Base-by-base conservation (phyloP, 2,113 vertebrate genomes). In the Galemys pyrenaicus region DNA sequence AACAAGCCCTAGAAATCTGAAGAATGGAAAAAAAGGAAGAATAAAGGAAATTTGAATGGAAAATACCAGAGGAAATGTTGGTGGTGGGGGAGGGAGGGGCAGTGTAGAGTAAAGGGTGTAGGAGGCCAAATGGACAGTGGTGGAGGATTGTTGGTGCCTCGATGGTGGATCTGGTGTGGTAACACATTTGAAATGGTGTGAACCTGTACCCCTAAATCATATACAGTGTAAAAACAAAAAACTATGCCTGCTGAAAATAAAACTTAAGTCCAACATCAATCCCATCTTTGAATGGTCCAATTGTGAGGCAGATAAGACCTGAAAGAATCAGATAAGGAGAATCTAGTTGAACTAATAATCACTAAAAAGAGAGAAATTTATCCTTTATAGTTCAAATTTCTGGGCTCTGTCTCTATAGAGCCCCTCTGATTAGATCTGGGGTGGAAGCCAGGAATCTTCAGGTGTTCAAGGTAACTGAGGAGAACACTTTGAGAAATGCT, bases 381-480 rank as follows among this genome's bases (percentile, higher is more conserved):
- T 74, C 82, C 30, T 70, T 68, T 84, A 13, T 81, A 41, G 68
- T 86, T 95, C 39, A 71, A 89, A 94, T 75, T 65, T 5, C 20
- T 87, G 19, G 9, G 68, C 2, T 0, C 2, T 68, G 3, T 46
- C 44, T 46, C 15, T 75, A 16, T 39, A 37, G 44, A 90, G 4
- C 24, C 19, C 73, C 16, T 58, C 35, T 92, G 28, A 17, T 65
- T 64, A 67, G 64, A 5, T 58, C 39, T 86, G 46, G 15, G 28
- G 30, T 28, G 51, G 78, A 11, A 24, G 0, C 16, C 6, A 73
- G 15, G 32, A 54, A 82, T 78, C 24, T 79, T 83, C 2, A 67
- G 24, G 26, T 62, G 71, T 11, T 56, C 22, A 3, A 3, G 10
- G 62, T 8, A 81, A 19, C 2, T 37, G 13, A 60, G 35, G 30